These are phyloP conservation scores for Drosophila antonietae DNA, from an alignment of 2,888 invertebrate genomes.

Conservation along the genomic window DNA sequence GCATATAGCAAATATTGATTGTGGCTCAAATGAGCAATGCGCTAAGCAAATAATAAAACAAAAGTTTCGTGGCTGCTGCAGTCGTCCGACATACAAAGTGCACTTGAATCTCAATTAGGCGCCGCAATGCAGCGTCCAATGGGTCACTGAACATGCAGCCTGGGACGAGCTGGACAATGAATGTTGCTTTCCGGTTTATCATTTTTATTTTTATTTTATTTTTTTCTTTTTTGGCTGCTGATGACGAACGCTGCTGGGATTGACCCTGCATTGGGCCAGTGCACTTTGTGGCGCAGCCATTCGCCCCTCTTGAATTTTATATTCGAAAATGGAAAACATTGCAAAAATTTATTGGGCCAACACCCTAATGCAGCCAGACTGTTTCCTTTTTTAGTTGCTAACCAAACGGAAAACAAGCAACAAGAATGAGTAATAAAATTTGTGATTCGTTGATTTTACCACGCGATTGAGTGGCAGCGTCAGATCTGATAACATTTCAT, in stretches of 20 bases:
- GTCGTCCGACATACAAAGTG: conserved; percentile 42
- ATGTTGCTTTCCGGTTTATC: conserved; percentile 18
- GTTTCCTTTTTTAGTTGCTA: conserved; percentile 46
- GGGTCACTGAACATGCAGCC: conserved; percentile 53
- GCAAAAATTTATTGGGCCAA: conserved; percentile 62
- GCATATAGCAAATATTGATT: conserved; percentile 62
- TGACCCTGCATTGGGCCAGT: conserved; percentile 69
- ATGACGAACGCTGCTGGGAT: conserved; percentile 49
- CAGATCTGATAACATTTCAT: conserved; percentile 24
- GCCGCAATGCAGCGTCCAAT: conserved; percentile 49
- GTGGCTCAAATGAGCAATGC: conserved; percentile 41
- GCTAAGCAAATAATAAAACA: conserved; percentile 38
- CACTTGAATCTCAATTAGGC: conserved; percentile 76
- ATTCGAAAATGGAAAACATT: conserved; percentile 27
- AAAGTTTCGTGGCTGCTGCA: conserved; percentile 15
- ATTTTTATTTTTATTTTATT: background rate
- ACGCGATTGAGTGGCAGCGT: conserved; percentile 54
- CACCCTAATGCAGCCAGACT: conserved; percentile 61
- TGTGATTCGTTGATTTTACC: conserved; percentile 65
- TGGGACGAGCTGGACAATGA: conserved; percentile 25
- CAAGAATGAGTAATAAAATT: conserved; percentile 70
- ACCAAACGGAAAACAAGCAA: conserved; percentile 18
- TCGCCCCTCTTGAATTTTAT: background rate
- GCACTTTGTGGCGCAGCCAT: conserved; percentile 50
- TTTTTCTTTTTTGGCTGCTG: conserved; percentile 6